Evolutionary conservation across 2,113 vertebrate species (phyloP), one percentile per base, ranked within the genome.

Genomic region (cat (Felis catus)): DNA sequence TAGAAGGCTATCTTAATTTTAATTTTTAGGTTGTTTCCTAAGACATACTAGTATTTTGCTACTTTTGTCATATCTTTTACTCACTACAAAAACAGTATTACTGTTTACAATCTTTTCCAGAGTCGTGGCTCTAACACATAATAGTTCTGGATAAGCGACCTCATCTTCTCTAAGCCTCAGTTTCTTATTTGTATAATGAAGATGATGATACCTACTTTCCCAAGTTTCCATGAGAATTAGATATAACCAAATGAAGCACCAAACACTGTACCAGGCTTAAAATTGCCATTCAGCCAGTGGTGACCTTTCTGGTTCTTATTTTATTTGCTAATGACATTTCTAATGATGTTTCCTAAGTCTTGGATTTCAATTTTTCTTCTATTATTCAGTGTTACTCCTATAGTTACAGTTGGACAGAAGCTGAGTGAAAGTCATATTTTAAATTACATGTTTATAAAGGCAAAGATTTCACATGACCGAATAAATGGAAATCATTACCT

Each of bases 301-400:
- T 79, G 53, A 91, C 12, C 25, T 29, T 78, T 91, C 25, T 78
- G 63, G 11, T 61, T 91, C 48, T 68, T 79, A 96, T 97, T 96
- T 94, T 95, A 97, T 84, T 98, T 74, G 74, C 61, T 81, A 97
- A 91, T 83, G 25, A 33, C 76, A 71, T 92, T 70, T 95, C 14
- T 96, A 94, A 97, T 25, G n/a, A 33, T 81, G 58, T 88, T 91
- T 71, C 41, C n/a, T 90, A 55, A 89, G 27, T 74, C 25, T 61
- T 83, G 6, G 16, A 97, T 88, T 93, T 93, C 21, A 51, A 45
- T 68, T 88, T 97, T 92, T 74, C 15, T 90, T 82, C 61, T 86
- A 19, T 82, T 81, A 93, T 91, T 88, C 51, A 91, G 3, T 63
- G 73, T 86, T 94, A 82, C 7, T 83, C 7, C n/a, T 81, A 55